These are phyloP conservation scores for Sycophila sp. DNA, from an alignment of 1,140 invertebrate species.

Conservation along the genomic window DNA sequence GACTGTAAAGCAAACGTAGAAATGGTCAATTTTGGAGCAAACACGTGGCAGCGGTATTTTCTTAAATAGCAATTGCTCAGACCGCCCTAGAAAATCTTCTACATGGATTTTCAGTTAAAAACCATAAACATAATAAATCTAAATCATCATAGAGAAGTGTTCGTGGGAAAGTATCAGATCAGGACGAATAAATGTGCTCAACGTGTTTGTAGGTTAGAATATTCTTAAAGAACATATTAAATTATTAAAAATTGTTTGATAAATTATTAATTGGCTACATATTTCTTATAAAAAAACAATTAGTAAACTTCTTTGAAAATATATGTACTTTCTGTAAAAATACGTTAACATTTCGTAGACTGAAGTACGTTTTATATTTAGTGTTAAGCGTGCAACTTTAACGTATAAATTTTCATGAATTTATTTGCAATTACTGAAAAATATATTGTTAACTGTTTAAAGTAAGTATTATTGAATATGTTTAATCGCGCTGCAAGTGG, in stretches of 20 bases:
- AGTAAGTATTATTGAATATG: not conserved
- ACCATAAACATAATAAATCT: slow-evolving; percentile 53
- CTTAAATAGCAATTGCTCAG: slow-evolving; percentile 37
- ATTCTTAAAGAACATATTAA: no score
- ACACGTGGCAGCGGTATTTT: slow-evolving; percentile 12
- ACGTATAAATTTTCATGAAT: not conserved
- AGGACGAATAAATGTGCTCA: not conserved
- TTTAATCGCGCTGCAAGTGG: not conserved
- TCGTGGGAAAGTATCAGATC: not conserved
- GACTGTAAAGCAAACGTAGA: slow-evolving; percentile 76
- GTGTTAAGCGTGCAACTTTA: no score
- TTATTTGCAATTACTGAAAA: slow-evolving; percentile 7
- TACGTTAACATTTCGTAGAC: no score
- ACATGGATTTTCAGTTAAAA: slow-evolving; percentile 52
- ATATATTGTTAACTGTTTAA: slow-evolving; percentile 1
- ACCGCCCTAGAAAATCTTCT: slow-evolving; percentile 56
- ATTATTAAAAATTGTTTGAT: no score
- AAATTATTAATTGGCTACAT: no score
- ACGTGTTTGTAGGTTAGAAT: not conserved
- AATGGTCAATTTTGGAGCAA: not conserved
- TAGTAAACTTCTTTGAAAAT: no score
- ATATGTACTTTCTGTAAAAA: no score
- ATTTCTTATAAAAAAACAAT: no score
- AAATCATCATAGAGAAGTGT: slow-evolving; percentile 53
- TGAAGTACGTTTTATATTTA: no score